phyloP scores from a whole-genome alignment of 2,113 vertebrate genomes.

The Poicephalus meyeri region DNA sequence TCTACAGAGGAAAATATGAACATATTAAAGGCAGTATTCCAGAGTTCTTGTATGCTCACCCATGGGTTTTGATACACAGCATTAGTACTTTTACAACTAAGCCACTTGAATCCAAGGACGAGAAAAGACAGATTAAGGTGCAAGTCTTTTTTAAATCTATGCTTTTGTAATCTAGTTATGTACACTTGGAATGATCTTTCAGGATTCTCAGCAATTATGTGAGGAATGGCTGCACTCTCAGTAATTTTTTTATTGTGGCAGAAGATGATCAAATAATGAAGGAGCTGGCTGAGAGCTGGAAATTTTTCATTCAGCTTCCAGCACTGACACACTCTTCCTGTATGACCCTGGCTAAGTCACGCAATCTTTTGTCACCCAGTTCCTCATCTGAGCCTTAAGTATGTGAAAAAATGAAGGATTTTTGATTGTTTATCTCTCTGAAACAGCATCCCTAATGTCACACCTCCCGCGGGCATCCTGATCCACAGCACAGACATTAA shows the following conservation, averaged over 20 bases:
- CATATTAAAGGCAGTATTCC: neutral
- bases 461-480: neutral
- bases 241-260: neutral
- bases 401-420: neutral
- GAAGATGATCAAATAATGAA: slow-evolving; percentile 1
- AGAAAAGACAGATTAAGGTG: neutral
- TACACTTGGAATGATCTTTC: neutral
- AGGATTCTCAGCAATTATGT: neutral
- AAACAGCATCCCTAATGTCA: neutral
- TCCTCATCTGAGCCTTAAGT: slow-evolving; percentile 11
- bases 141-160: neutral
- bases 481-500: neutral
- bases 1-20: neutral
- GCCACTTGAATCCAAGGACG: neutral
- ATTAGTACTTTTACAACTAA: neutral
- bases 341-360: neutral
- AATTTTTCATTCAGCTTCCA: slow-evolving; percentile 14
- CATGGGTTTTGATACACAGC: neutral
- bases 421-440: neutral
- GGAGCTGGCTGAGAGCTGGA: neutral
- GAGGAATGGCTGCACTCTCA: neutral
- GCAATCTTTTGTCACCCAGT: neutral
- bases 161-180: neutral
- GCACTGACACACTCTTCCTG: slow-evolving; percentile 19
- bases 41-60: neutral